Evolutionary conservation across 2,797 vertebrate genomes (phyloP).

Genomic region (Sciurus vulgaris): DNA sequence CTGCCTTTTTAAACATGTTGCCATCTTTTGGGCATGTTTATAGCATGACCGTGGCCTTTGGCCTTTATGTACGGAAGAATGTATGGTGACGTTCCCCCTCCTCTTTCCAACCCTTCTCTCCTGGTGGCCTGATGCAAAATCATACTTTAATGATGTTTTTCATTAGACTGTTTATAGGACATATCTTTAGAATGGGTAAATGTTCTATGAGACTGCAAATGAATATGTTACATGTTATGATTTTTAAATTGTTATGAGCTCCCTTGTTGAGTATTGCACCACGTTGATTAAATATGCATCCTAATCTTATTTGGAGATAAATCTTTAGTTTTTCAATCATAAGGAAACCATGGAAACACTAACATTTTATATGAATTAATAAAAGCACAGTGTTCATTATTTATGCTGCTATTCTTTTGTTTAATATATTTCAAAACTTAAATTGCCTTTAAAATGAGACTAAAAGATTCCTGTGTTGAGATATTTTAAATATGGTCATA

Average conservation of each 20-base stretch:
- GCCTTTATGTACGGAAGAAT: neutral
- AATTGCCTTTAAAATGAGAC: slow-evolving; percentile 41
- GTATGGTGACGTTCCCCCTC: neutral
- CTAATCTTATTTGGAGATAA: slow-evolving; percentile 63
- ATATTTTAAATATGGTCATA: slow-evolving; percentile 43
- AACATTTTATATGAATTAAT: slow-evolving; percentile 50
- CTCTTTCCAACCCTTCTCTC: neutral
- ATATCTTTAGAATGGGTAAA: slow-evolving; percentile 21
- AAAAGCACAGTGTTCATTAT: slow-evolving; percentile 55
- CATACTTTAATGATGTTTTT: slow-evolving; percentile 41
- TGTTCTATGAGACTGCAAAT: slow-evolving; percentile 11
- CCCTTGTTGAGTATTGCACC: slow-evolving; percentile 33
- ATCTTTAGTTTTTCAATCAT: slow-evolving; percentile 55
- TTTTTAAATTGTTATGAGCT: slow-evolving; percentile 63
- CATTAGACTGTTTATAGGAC: neutral
- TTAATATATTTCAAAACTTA: slow-evolving; percentile 59
- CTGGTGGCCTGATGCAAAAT: neutral
- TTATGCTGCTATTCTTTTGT: slow-evolving; percentile 43
- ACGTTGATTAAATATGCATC: slow-evolving; percentile 57
- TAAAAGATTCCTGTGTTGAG: neutral
- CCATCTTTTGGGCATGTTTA: neutral
- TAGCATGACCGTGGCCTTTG: neutral
- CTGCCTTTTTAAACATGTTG: neutral
- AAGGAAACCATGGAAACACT: slow-evolving; percentile 7
- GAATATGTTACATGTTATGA: slow-evolving; percentile 30